phyloP scores from a whole-genome alignment of 2,797 vertebrate species.

The Sebastes reedi region DNA sequence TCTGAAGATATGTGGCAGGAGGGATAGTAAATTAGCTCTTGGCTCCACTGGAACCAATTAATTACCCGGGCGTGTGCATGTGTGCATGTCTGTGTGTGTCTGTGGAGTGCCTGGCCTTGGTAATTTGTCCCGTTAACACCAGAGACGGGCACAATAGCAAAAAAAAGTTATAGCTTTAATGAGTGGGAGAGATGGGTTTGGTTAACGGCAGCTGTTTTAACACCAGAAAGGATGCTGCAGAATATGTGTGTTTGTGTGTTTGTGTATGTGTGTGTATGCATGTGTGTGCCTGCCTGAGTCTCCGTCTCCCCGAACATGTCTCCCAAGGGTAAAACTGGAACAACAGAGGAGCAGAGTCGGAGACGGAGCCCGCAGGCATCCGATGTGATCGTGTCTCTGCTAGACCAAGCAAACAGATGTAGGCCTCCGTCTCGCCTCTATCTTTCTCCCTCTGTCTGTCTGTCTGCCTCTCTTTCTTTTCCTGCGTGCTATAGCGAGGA shows the following conservation, averaged over 20 bases:
- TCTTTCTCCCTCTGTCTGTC: slow-evolving; percentile 8
- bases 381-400: slow-evolving; percentile 65
- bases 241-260: background rate
- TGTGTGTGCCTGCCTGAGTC: slow-evolving; percentile 37
- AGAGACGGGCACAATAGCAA: slow-evolving; percentile 49
- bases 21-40: slow-evolving; percentile 77
- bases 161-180: slow-evolving; percentile 56
- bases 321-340: slow-evolving; percentile 62
- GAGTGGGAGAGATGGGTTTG: slow-evolving; percentile 45
- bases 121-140: slow-evolving; percentile 71
- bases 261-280: slow-evolving; percentile 7
- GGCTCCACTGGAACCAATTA: slow-evolving; percentile 84
- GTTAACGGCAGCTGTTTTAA: slow-evolving; percentile 43
- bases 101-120: slow-evolving; percentile 50
- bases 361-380: slow-evolving; percentile 68
- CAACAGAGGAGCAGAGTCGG: slow-evolving; percentile 56
- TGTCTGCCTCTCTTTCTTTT: background rate
- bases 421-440: slow-evolving; percentile 21
- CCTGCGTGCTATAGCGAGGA: background rate
- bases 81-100: slow-evolving; percentile 7
- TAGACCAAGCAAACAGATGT: slow-evolving; percentile 68
- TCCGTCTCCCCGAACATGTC: slow-evolving; percentile 38
- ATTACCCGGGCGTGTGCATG: slow-evolving; percentile 61
- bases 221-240: slow-evolving; percentile 24
- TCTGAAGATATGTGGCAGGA: slow-evolving; percentile 70